A percentile compares a stretch with the other conserved stretches of the same genome.
Conservation (phyloP, 2,113 vertebrate species). For the Turnix velox region DNA sequence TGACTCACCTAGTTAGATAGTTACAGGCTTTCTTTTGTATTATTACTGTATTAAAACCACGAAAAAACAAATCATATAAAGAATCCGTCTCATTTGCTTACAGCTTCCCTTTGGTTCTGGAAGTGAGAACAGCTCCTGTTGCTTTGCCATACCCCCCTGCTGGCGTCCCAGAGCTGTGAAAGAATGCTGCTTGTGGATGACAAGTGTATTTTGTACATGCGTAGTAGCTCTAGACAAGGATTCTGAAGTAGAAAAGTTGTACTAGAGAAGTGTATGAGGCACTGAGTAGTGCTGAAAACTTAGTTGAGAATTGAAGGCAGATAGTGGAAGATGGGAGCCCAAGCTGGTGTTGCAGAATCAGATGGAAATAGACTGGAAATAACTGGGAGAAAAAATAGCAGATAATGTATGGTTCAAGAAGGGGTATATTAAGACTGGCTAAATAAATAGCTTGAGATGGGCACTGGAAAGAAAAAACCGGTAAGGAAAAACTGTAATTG, state of each 20-base stretch:
- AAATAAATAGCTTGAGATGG: neutral
- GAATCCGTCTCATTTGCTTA: neutral
- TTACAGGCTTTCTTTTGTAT: neutral
- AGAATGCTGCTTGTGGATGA: neutral
- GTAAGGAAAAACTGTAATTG: neutral
- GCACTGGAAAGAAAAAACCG: neutral
- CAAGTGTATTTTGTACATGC: neutral
- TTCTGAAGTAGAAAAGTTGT: neutral
- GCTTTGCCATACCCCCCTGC: neutral
- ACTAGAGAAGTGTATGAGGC: neutral
- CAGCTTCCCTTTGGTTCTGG: neutral
- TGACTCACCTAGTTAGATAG: neutral
- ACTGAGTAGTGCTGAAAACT: neutral
- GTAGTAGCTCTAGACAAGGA: neutral
- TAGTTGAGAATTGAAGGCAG: neutral
- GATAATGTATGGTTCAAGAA: neutral
- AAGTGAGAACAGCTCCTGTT: neutral
- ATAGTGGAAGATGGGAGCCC: neutral
- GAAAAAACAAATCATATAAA: neutral
- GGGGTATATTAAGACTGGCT: neutral
- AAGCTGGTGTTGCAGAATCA: neutral
- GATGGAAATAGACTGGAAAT: neutral
- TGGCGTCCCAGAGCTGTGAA: neutral
- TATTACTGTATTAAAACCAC: neutral
- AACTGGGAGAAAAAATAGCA: neutral